Base-by-base conservation (phyloP, 2,113 vertebrate genomes). In the Carollia perspicillata region DNA sequence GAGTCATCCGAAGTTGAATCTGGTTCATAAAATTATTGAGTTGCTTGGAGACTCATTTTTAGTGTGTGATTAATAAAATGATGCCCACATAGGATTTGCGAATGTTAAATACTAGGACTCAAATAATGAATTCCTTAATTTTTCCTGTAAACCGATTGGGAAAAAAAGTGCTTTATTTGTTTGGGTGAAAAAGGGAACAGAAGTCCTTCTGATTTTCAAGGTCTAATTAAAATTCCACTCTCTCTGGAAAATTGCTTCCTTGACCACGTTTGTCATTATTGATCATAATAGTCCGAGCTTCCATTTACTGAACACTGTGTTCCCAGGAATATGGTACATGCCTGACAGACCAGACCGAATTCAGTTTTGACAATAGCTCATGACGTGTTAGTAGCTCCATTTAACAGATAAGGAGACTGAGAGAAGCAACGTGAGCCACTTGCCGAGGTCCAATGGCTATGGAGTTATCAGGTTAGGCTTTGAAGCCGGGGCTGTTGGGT, bases 71-170 rank as follows among this genome's bases (percentile, higher is more conserved):
- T 96, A 95, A 97, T 86, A 95, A 93, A 95, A 93, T 89, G 87
- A 89, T 81, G 55, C 94, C 75, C 94, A 95, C 86, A 86, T 60
- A 95, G 95, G 95, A 96, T 94, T 95, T 97, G 83, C 47, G 83
- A 93, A 95, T 94, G 86, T 97, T 97, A 97, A 95, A 92, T 94
- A 96, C 37, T 58, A 87, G 66, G 69, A 87, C 75, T 96, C 89
- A 84, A 96, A 81, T 90, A 92, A 95, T 94, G 65, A 84, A 84
- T 92, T 92, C 53, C 40, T 96, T 95, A 90, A 90, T 94, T 94
- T 96, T 96, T 92, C 72, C 51, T 96, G 30, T 88, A 95, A 97
- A 72, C 60, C 7, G 2, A 7, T 30, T 44, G 77, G 55, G 42
- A 84, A 68, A 55, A 77, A 71, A 63, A 77, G 44, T 83, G 55